phyloP scores from a whole-genome alignment of 2,797 vertebrate genomes.

The Falco cherrug region DNA sequence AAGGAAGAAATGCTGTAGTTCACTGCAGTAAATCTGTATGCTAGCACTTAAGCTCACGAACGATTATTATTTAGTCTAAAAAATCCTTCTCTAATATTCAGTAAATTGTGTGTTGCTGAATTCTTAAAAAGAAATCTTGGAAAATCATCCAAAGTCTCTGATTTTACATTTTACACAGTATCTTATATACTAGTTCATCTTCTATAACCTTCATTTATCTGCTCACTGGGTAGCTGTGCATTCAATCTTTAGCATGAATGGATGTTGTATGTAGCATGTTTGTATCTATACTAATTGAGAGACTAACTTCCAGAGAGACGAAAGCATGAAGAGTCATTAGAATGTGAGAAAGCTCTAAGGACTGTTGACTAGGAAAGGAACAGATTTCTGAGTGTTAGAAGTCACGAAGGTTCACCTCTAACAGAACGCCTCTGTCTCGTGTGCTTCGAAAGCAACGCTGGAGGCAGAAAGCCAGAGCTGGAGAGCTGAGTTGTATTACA shows the following conservation, averaged over 20 bases:
- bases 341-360: not conserved
- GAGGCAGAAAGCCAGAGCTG: not conserved
- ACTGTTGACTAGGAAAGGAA: not conserved
- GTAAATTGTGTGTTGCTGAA: not conserved
- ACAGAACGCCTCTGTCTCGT: not conserved
- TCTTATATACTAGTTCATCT: not conserved
- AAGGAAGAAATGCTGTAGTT: conserved; percentile 20
- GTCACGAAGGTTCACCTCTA: not conserved
- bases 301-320: not conserved
- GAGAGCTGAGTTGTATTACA: not conserved
- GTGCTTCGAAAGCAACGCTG: not conserved
- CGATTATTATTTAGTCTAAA: not conserved
- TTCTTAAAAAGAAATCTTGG: not conserved
- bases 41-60: not conserved
- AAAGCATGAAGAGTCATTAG: not conserved
- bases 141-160: not conserved
- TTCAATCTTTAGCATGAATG: not conserved
- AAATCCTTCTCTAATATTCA: conserved; percentile 9
- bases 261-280: not conserved
- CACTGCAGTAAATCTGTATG: conserved; percentile 23
- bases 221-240: not conserved
- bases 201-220: not conserved
- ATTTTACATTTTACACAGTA: not conserved
- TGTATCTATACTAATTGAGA: not conserved
- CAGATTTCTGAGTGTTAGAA: not conserved